Evolutionary conservation across 2,113 vertebrate species (phyloP), one percentile per base, ranked within the genome.

Genomic region (Sander lucioperca): DNA sequence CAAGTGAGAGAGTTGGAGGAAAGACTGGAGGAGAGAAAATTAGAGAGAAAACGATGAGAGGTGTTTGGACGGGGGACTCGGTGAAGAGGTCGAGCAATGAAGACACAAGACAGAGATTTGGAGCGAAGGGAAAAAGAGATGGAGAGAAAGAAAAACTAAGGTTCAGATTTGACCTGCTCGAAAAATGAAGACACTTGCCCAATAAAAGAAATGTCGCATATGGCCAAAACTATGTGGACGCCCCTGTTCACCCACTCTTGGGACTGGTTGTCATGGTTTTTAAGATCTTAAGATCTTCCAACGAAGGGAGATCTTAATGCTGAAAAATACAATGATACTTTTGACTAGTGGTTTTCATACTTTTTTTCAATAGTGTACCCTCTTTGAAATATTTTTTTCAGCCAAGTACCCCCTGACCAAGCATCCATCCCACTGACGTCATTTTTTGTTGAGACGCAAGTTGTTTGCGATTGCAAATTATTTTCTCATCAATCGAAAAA

Each of bases 71-170:
- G 19, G 27, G 27, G n/a, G 62, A 62, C 11, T 33, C 21, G 57
- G 56, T 45, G 66, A 65, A 79, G 65, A 83, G 77, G 77, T 56
- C 54, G 57, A 77, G 71, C 18, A 66, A 79, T 62, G 74, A 56
- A 83, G 62, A 89, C 77, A 36, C 18, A n/a, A 74, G 23, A 74
- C 77, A 82, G 79, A 43, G 47, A 84, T 68, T 25, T 88, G 68
- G 64, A 88, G 39, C 2, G 1, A 3, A 69, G 5, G 43, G 25
- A 66, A 43, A 33, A 47, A 47, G 23, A 18, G 30, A 75, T 58
- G 68, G 43, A 58, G 16, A 57, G 19, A n/a, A n/a, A 21, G 10
- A 19, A 25, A 43, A 67, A 39, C 27, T 27, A 57, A 47, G 3
- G 8, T 27, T 63, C 27, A 47, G 61, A 54, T 48, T 47, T 25